Percentiles rank a stretch among this genome's conserved stretches.
phyloP scores from a whole-genome alignment of 2,113 vertebrate genomes.

The Podarcis raffonei region DNA sequence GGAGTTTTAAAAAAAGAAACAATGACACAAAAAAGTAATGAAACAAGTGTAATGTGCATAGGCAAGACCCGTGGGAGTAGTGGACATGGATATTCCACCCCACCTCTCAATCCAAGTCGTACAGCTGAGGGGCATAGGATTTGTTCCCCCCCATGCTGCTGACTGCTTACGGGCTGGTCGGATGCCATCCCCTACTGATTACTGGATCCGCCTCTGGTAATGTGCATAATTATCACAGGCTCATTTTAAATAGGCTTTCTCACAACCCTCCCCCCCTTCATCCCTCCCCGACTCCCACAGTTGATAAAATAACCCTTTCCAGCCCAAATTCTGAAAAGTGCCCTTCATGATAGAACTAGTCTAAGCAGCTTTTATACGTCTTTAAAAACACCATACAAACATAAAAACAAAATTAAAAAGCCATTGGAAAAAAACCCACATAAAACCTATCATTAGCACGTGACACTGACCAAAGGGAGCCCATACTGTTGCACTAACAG shows the following conservation, averaged over 20 bases:
- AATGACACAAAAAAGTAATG: conserved; percentile 82
- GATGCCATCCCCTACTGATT: conserved; percentile 73
- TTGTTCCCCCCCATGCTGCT: conserved; percentile 56
- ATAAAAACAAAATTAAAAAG: conserved; percentile 72
- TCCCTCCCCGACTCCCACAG: conserved; percentile 68
- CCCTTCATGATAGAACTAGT: conserved; percentile 86
- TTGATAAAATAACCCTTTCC: conserved; percentile 82
- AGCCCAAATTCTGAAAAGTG: conserved; percentile 85
- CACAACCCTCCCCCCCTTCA: conserved; percentile 64
- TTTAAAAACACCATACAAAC: conserved; percentile 77
- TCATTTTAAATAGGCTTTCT: conserved; percentile 81
- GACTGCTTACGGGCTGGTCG: conserved; percentile 64
- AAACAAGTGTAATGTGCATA: conserved; percentile 83
- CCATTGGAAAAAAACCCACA: conserved; percentile 62
- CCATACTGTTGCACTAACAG: conserved; percentile 80
- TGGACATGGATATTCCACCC: conserved; percentile 57
- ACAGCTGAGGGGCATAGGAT: conserved; percentile 56
- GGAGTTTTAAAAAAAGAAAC: conserved; percentile 73
- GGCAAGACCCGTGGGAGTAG: conserved; percentile 74
- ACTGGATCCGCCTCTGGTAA: conserved; percentile 77
- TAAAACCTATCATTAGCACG: conserved; percentile 75
- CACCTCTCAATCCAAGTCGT: conserved; percentile 55
- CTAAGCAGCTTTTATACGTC: conserved; percentile 85
- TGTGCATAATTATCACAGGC: conserved; percentile 86
- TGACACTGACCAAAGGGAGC: conserved; percentile 77